Percentiles rank a stretch among this genome's conserved stretches.
These are phyloP conservation scores for Tiphia femorata DNA, from an alignment of 2,888 invertebrate species.

Conservation along the genomic window DNA sequence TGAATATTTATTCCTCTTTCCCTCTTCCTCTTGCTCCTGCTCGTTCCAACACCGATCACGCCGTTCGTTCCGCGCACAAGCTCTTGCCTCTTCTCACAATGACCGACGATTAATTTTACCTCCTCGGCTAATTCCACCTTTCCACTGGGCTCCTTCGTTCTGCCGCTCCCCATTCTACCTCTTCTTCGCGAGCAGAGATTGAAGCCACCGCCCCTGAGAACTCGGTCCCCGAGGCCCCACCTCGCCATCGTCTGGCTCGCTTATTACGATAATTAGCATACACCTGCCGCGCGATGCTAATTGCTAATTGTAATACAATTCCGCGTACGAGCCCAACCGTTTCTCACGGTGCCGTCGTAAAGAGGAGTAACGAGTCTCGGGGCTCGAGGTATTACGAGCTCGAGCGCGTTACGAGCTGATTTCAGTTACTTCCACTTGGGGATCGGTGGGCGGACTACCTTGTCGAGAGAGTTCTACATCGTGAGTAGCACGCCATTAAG, in stretches of 20 bases:
- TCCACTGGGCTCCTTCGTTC: no score
- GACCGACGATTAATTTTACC: not conserved
- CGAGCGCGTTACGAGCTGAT: not conserved
- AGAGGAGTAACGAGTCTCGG: not conserved
- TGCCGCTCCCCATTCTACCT: no score
- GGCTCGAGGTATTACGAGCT: not conserved
- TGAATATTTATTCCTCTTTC: constrained; percentile 1
- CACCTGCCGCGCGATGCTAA: constrained; percentile 26
- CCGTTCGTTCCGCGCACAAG: not conserved
- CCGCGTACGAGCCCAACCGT: constrained; percentile 21
- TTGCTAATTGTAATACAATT: constrained; percentile 33
- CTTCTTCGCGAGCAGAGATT: not conserved
- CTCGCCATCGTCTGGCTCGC: constrained; percentile 7
- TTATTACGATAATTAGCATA: constrained; percentile 31
- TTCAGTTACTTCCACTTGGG: not conserved
- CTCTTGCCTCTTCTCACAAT: not conserved
- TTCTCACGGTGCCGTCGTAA: constrained; percentile 22
- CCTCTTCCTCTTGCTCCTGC: no score
- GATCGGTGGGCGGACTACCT: no score
- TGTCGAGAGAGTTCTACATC: no score
- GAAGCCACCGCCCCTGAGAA: no score
- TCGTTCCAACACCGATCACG: constrained; percentile 7
- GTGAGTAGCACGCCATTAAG: no score
- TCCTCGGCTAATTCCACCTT: not conserved
- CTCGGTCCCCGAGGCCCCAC: constrained; percentile 2